Percentiles rank a stretch among this genome's conserved stretches.
These are phyloP conservation scores for Noctua pronuba DNA, from an alignment of 2,888 invertebrate genomes.

Conservation along the genomic window DNA sequence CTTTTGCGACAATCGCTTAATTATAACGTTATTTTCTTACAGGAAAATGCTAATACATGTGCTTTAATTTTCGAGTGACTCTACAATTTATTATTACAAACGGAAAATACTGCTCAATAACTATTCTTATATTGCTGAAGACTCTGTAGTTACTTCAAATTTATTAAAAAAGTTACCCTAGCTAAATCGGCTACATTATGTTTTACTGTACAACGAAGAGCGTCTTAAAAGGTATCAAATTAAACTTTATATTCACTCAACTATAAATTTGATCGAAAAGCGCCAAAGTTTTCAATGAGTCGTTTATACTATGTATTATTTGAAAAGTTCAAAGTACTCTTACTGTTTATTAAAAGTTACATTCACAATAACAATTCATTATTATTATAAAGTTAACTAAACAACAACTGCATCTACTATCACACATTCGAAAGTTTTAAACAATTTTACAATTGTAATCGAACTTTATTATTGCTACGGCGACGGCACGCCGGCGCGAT, in stretches of 20 bases:
- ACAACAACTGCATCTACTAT: constrained; percentile 91
- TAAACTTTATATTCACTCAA: constrained; percentile 76
- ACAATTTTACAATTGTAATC: constrained; percentile 90
- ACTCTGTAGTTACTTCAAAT: constrained; percentile 84
- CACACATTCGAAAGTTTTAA: constrained; percentile 91
- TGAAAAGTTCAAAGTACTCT: constrained; percentile 84
- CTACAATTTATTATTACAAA: constrained; percentile 80
- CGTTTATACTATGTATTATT: constrained; percentile 78
- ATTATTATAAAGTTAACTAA: constrained; percentile 89
- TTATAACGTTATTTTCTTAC: constrained; percentile 76
- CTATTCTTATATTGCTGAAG: constrained; percentile 83
- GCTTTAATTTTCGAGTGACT: constrained; percentile 83
- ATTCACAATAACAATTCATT: constrained; percentile 90
- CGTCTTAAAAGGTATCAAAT: constrained; percentile 82
- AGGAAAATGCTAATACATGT: constrained; percentile 84
- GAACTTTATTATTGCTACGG: constrained; percentile 90
- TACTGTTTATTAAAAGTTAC: constrained; percentile 88
- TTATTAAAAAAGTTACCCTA: constrained; percentile 89
- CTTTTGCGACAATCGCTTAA: constrained; percentile 69
- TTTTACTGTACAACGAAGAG: constrained; percentile 89
- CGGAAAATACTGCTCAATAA: constrained; percentile 81
- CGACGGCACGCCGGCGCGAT: constrained; percentile 83
- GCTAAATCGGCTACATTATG: constrained; percentile 89
- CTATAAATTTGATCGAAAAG: constrained; percentile 83
- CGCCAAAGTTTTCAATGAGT: constrained; percentile 77